Evolutionary conservation across 2,797 vertebrate species (phyloP), one percentile per base, ranked within the genome.

Genomic region (Cryptoprocta ferox): DNA sequence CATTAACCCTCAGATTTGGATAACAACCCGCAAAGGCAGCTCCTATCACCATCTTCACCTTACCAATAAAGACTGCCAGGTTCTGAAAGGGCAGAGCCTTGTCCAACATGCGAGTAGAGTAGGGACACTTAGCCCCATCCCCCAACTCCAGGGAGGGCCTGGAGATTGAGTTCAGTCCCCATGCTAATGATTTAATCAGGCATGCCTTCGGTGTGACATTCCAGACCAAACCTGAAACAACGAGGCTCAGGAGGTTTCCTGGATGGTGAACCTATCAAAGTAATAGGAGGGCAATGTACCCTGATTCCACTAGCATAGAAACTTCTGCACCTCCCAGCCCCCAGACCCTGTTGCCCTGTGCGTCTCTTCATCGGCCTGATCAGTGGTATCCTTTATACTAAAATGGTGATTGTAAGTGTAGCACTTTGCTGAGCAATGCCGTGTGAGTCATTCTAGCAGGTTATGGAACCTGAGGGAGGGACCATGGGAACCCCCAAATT

Each of bases 121-220:
- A 24, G 26, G 24, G 11, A 35, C 6, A 39, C 19, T 24, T 53
- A 50, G 63, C 5, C 48, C 4, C n/a, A n/a, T 3, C 42, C 37
- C 39, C 4, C 1, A 0, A 45, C 70, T 37, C 91, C 9, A 16
- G 24, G 11, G 39, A 63, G 35, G 3, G 26, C 21, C 39, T 39
- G 32, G 79, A 50, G 48, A 6, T 3, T 1, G 2, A 68, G 71
- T 9, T 50, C 37, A 42, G 1, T 48, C 32, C 11, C 0, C 0
- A 0, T 2, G 19, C 50, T 42, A 50, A 0, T 15, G 85, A 66
- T 35, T 56, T 37, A 16, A 13, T 19, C 24, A 71, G 35, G 5
- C 10, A 2, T 1, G 4, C 24, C 28, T 1, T 0, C 0, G 0
- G 2, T 11, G 7, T 4, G 28, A 71, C 83, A 70, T 2, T 71